Conservation (phyloP, 2,113 vertebrate species). For the Aspiorhynchus laticeps region DNA sequence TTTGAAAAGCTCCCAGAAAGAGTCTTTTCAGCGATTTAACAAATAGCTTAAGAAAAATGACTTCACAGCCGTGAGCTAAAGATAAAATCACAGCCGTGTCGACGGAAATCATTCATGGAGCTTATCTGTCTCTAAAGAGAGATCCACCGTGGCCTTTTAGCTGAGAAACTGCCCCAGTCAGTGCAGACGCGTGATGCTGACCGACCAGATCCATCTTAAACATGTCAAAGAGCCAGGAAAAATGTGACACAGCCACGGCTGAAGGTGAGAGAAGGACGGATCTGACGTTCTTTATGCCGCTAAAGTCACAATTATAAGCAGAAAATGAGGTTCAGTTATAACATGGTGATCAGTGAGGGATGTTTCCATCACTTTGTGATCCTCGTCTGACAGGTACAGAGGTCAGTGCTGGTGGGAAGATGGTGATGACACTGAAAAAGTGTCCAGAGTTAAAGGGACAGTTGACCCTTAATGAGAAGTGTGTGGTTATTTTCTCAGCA, state of each 20-base stretch:
- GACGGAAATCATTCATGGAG: constrained; percentile 36
- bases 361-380: constrained; percentile 20
- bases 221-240: constrained; percentile 4
- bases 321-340: constrained; percentile 8
- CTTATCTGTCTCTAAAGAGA: constrained; percentile 36
- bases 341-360: constrained; percentile 33
- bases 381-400: background rate
- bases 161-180: constrained; percentile 22
- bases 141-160: background rate
- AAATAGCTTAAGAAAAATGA: background rate
- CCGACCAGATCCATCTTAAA: constrained; percentile 29
- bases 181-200: constrained; percentile 10
- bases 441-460: background rate
- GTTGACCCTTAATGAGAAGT: background rate
- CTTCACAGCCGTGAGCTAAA: background rate
- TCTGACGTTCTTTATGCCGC: constrained; percentile 14
- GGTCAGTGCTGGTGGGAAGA: constrained; percentile 28
- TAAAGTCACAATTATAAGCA: constrained; percentile 16
- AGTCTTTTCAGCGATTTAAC: constrained; percentile 23
- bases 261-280: constrained; percentile 51
- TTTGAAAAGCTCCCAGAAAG: background rate
- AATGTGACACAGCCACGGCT: background rate
- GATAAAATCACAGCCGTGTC: constrained; percentile 32
- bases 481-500: too few species aligned
- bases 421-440: background rate